Base-by-base conservation (phyloP, 2,888 invertebrate species). In the Andrena hattorfiana region DNA sequence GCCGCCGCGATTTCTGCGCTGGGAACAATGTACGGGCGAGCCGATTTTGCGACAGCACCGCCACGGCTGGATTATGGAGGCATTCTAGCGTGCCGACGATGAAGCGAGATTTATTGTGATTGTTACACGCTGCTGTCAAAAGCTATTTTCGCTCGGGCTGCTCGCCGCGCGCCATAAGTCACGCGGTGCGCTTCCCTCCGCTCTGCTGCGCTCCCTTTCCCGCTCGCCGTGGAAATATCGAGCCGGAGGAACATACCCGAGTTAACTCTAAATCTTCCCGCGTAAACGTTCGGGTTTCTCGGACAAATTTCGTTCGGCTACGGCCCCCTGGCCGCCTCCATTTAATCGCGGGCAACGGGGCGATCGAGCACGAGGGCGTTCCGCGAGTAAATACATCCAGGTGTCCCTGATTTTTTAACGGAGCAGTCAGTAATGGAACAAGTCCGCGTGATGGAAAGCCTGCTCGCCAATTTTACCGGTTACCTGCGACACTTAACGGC, bases 61-160 rank as follows among this genome's bases (percentile, higher is more conserved):
- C 54, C 56, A 63, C 66, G 64, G 68, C 68, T 68, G 76, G 85
- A 86, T 86, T 86, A 86, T 84, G 74, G 87, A 84, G 77, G 82
- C 76, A 51, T 76, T 77, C 71, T 69, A 68, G 74, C 66, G 76
- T 49, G 76, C 67, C 77, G 67, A 32, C 86, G 86, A 85, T 80
- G 86, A 80, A 84, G 77, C 76, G 84, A 88, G 88, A 88, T 88
- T 88, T 88, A 88, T 88, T 75, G 88, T 77, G 88, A 88, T 88
- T 88, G 88, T 88, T 88, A 86, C 87, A 84, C 84, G 84, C 81
- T 73, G 80, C 88, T 88, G 88, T 88, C 88, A 88, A 88, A 88
- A 88, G 88, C 85, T 88, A 88, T 88, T 88, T 88, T 88, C 88
- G 85, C 84, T 71, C 73, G 81, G 79, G 64, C 74, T 76, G 82